phyloP scores from a whole-genome alignment of 92 coral and sea anemone genomes.

The Palythoa caribaeorum region DNA sequence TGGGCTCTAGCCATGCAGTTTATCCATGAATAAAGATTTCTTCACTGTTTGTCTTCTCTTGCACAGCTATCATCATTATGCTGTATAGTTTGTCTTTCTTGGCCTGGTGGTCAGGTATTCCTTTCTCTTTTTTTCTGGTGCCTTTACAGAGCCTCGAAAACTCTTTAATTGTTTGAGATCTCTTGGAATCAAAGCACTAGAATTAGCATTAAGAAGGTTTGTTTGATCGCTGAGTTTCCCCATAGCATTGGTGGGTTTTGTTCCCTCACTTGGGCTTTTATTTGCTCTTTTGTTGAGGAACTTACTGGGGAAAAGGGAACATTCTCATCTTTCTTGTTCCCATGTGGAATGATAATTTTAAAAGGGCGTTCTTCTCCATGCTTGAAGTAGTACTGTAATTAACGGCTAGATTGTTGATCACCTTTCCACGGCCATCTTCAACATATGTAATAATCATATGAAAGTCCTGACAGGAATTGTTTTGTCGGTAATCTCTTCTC shows the following conservation, averaged over 20 bases:
- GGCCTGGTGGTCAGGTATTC: constrained; percentile 53
- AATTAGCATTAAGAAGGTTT: constrained; percentile 56
- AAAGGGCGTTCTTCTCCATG: constrained; percentile 61
- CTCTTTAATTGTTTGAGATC: constrained; percentile 58
- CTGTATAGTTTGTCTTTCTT: constrained; percentile 62
- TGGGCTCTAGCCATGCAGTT: constrained; percentile 71
- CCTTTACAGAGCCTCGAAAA: constrained; percentile 50
- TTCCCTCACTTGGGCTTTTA: constrained; percentile 40
- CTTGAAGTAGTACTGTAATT: constrained; percentile 44
- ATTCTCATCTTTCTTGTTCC: constrained; percentile 59
- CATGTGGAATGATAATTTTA: constrained; percentile 48
- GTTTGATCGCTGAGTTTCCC: constrained; percentile 46
- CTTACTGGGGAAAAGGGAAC: constrained; percentile 57
- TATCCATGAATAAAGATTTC: constrained; percentile 59
- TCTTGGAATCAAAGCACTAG: constrained; percentile 55
- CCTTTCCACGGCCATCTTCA: constrained; percentile 20
- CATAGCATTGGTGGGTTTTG: constrained; percentile 67
- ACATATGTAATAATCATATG: constrained; percentile 49
- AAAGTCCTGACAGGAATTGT: constrained; percentile 58
- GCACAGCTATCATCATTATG: constrained; percentile 59
- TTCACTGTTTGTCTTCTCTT: constrained; percentile 46
- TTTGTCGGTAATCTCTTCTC: constrained; percentile 59
- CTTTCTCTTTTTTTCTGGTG: constrained; percentile 55
- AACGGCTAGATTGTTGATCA: constrained; percentile 38
- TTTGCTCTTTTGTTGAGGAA: constrained; percentile 43